phyloP scores from a whole-genome alignment of 2,797 vertebrate species.

The Phyllotis vaccarum region DNA sequence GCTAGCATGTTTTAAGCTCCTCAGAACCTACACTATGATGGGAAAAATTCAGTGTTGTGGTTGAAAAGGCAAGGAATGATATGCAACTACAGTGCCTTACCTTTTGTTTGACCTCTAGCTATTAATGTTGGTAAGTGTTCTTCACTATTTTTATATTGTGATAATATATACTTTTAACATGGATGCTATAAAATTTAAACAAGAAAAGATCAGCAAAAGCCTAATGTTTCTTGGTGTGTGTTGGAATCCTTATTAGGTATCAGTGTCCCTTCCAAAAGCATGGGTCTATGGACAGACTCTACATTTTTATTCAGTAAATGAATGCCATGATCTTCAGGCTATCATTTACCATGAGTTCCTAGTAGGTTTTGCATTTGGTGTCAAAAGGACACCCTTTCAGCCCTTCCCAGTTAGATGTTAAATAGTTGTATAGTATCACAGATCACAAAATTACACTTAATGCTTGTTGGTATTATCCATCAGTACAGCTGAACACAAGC shows the following conservation, averaged over 20 bases:
- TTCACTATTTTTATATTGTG: neutral
- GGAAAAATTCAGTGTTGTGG: neutral
- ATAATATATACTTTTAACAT: conserved; percentile 18
- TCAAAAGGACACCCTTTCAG: conserved; percentile 63
- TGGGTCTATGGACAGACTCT: conserved; percentile 40
- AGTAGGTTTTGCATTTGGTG: conserved; percentile 69
- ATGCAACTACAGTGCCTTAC: neutral
- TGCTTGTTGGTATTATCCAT: conserved; percentile 85
- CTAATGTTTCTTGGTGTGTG: neutral
- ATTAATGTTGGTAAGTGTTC: neutral
- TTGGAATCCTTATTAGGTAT: neutral
- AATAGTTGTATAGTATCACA: conserved; percentile 57
- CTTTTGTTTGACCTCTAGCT: neutral
- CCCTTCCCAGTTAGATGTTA: conserved; percentile 65
- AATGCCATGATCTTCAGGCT: conserved; percentile 62
- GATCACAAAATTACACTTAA: conserved; percentile 79
- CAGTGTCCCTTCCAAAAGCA: conserved; percentile 22
- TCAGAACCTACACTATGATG: neutral
- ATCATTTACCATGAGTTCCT: conserved; percentile 6
- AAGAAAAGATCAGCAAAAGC: conserved; percentile 22
- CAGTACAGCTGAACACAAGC: conserved; percentile 81
- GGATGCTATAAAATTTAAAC: conserved; percentile 11
- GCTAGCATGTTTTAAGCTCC: neutral
- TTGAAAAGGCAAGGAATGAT: neutral
- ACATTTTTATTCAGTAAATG: conserved; percentile 69